Evolutionary conservation across 1,140 invertebrate genomes (phyloP), one percentile per base, ranked within the genome.

Genomic region (Lanistes nyassanus): DNA sequence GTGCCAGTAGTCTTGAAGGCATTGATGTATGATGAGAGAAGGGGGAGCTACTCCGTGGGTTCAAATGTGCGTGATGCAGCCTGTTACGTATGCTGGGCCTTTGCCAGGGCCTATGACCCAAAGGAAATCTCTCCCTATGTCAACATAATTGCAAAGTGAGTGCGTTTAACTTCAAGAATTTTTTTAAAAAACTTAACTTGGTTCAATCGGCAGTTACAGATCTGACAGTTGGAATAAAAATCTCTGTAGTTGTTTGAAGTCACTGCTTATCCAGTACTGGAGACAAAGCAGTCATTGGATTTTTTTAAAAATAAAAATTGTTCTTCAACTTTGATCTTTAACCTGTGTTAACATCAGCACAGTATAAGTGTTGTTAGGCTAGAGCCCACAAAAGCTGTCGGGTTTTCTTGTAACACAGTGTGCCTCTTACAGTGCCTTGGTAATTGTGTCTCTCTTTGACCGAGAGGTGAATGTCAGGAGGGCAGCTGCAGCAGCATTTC

Each of bases 51-150:
- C 84, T 96, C 96, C 0, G 94, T 97, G 29, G 97, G 97, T 3
- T 92, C 94, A 56, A 94, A 97, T 85, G 97, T 99, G 21, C 92
- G 98, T 76, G 98, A 99, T 91, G 93, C 98, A 0, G 97, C 98
- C 16, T 99, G 97, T 88, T 99, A 99, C 88, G 96, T 99, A 77
- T 96, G 96, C 80, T 99, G 98, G 98, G 94, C 98, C 2, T 97
- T 99, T 91, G 97, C 98, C 1, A 91, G 98, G 76, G 97, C 98
- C 0, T 99, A 98, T 89, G 95, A 98, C 83, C 94, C 94, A 0
- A 83, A 92, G 53, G 92, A 96, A 76, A 92, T 99, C n/a, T 89
- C 92, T 64, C 95, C 95, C 0, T 95, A 95, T 89, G 95, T 98
- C 0, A 90, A 93, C 65, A 88, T 94, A 75, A 94, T 99, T 67